Evolutionary conservation across 2,113 vertebrate species (phyloP).

Genomic region (Empidonax traillii): DNA sequence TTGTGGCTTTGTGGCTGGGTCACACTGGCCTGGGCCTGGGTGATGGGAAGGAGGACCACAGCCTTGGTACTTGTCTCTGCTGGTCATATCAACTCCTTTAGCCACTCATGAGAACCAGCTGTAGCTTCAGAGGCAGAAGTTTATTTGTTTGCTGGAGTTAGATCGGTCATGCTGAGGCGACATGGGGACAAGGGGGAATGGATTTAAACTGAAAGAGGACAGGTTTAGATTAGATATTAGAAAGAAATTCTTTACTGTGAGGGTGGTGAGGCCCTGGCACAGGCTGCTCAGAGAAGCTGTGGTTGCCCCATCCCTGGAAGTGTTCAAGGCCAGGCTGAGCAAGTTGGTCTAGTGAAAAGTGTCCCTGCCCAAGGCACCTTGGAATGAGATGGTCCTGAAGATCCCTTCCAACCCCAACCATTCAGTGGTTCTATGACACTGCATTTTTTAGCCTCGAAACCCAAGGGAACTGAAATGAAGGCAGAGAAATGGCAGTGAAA

Average conservation of each 20-base stretch:
- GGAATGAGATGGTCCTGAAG: background rate
- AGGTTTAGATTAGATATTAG: background rate
- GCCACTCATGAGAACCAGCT: background rate
- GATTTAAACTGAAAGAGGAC: background rate
- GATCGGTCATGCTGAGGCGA: background rate
- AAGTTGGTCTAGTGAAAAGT: background rate
- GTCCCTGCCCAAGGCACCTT: background rate
- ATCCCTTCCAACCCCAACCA: background rate
- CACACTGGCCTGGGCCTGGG: background rate
- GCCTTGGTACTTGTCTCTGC: background rate
- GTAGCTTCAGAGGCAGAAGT: background rate
- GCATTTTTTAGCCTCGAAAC: background rate
- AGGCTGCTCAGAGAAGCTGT: background rate
- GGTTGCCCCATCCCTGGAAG: background rate
- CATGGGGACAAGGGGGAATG: background rate
- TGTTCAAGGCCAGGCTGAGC: background rate
- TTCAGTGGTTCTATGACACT: background rate
- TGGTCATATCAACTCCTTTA: background rate
- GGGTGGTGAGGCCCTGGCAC: background rate
- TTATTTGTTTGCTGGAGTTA: background rate
- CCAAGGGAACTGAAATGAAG: background rate
- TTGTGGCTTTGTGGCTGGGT: background rate
- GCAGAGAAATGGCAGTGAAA: background rate
- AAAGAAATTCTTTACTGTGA: background rate
- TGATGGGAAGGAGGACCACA: background rate